Evolutionary conservation across 1,140 invertebrate species (phyloP).

Genomic region (Cydia fagiglandana): DNA sequence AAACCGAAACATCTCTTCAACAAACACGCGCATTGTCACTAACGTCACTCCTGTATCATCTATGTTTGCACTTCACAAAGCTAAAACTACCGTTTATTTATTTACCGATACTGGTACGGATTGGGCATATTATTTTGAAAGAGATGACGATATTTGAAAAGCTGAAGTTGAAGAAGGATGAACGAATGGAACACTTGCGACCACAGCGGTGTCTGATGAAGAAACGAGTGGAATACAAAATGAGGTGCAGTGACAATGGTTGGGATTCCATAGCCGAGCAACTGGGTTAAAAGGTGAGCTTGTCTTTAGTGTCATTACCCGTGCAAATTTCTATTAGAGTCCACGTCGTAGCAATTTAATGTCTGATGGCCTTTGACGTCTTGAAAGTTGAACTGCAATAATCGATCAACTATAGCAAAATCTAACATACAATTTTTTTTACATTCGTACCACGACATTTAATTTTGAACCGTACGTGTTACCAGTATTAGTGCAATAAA

Average conservation of each 20-base stretch:
- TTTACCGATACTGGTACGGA: constrained; percentile 55
- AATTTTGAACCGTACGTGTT: too few relatives aligned
- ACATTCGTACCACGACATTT: too few relatives aligned
- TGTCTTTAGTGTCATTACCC: constrained; percentile 69
- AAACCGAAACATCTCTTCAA: constrained; percentile 55
- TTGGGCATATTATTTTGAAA: constrained; percentile 58
- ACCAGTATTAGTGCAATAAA: too few relatives aligned
- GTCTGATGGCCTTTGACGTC: background rate
- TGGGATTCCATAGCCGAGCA: constrained; percentile 63
- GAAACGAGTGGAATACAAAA: constrained; percentile 66
- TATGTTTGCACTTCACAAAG: constrained; percentile 59
- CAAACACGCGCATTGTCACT: constrained; percentile 53
- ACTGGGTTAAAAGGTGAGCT: constrained; percentile 75
- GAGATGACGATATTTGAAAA: constrained; percentile 46
- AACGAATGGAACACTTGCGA: constrained; percentile 65
- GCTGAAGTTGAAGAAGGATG: constrained; percentile 50
- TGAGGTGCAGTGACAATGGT: constrained; percentile 65
- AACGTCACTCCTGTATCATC: constrained; percentile 42
- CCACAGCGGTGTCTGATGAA: constrained; percentile 68
- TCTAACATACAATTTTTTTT: too few relatives aligned
- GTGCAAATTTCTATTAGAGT: constrained; percentile 38
- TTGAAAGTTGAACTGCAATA: background rate
- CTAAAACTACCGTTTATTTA: constrained; percentile 56
- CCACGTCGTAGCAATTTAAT: background rate
- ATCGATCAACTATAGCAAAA: background rate